Conservation (phyloP, 1,140 invertebrate genomes). For the Sycobia sp. region DNA sequence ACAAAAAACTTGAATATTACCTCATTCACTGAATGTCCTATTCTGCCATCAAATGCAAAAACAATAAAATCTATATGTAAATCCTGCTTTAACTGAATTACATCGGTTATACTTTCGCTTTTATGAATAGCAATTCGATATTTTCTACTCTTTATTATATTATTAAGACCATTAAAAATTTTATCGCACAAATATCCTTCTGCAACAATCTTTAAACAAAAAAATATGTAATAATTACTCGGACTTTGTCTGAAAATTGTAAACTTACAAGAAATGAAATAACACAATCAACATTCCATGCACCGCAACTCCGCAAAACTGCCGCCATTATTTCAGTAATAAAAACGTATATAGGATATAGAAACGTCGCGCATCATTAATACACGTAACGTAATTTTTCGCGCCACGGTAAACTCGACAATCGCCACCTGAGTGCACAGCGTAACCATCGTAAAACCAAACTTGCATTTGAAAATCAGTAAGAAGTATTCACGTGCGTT, state of each 20-base stretch:
- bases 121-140: constrained; percentile 47
- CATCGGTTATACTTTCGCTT: constrained; percentile 47
- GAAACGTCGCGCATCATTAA: too few relatives aligned
- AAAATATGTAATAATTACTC: neutral
- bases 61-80: constrained; percentile 53
- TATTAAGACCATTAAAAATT: constrained; percentile 44
- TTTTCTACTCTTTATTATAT: constrained; percentile 39
- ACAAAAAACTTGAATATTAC: constrained; percentile 38
- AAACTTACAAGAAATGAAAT: constrained; percentile 50
- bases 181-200: constrained; percentile 45
- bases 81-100: constrained; percentile 37
- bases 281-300: constrained; percentile 38
- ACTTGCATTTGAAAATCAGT: too few relatives aligned
- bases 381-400: too few relatives aligned
- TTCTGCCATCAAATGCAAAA: constrained; percentile 49
- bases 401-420: too few relatives aligned
- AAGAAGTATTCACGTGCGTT: too few relatives aligned
- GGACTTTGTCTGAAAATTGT: neutral
- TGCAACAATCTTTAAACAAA: constrained; percentile 47
- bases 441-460: too few relatives aligned
- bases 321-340: constrained; percentile 51
- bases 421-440: too few relatives aligned
- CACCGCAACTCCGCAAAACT: constrained; percentile 42
- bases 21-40: constrained; percentile 41
- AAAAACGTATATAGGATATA: too few relatives aligned